Conservation (phyloP, 2,113 vertebrate genomes). For the Rattus rattus region DNA sequence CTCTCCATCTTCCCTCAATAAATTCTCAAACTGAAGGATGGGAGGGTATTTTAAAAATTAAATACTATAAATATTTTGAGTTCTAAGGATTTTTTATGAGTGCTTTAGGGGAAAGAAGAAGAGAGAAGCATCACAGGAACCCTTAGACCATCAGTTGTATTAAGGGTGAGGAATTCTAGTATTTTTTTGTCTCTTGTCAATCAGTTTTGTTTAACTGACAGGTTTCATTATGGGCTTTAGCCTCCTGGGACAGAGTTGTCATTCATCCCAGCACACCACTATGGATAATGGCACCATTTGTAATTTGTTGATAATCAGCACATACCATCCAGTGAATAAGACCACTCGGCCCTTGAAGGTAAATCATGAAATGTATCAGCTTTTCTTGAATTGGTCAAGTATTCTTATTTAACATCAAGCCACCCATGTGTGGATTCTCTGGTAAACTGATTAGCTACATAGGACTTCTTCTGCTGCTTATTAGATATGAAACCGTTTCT, state of each 20-base stretch:
- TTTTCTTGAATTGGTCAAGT: background rate
- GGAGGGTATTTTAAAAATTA: background rate
- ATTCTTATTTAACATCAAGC: background rate
- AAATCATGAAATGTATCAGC: background rate
- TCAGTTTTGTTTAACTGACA: background rate
- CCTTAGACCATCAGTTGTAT: background rate
- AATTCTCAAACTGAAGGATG: background rate
- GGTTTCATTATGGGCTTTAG: background rate
- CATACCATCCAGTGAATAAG: no score
- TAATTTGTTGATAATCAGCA: background rate
- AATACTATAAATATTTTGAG: background rate
- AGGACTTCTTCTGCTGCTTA: background rate
- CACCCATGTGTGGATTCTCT: background rate
- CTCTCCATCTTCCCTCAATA: background rate
- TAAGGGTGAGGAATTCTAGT: background rate
- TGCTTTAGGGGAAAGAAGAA: background rate
- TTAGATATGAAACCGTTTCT: background rate
- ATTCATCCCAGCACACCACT: background rate
- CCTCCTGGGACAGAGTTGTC: background rate
- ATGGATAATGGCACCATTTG: background rate
- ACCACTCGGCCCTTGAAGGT: background rate
- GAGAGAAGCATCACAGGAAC: background rate
- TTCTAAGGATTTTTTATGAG: background rate
- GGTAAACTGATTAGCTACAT: background rate
- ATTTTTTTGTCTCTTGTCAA: background rate